A percentile compares a stretch with the other conserved stretches of the same genome.
These are phyloP conservation scores for Lamprotornis superbus DNA, from an alignment of 2,113 vertebrate genomes.

Conservation along the genomic window DNA sequence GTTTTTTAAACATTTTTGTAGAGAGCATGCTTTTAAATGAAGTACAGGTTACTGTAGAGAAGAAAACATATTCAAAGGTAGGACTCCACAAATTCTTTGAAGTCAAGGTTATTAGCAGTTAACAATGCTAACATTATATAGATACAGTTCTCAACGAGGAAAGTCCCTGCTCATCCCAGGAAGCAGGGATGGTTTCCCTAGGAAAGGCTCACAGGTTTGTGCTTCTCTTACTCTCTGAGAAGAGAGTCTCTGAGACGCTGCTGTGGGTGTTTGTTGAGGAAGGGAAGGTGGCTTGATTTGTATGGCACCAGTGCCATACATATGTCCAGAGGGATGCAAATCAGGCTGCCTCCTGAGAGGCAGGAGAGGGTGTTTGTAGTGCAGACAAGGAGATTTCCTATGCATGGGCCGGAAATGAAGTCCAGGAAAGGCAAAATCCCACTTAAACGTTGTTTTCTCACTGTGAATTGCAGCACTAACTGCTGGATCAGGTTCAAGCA, in stretches of 20 bases:
- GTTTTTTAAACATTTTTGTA: not conserved
- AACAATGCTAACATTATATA: not conserved
- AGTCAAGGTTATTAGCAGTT: not conserved
- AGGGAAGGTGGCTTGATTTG: not conserved
- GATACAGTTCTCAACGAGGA: not conserved
- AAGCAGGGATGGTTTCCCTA: not conserved
- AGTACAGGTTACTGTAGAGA: not conserved
- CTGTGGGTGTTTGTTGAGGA: not conserved
- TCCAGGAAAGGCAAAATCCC: not conserved
- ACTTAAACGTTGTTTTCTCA: not conserved
- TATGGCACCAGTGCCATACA: fast-evolving
- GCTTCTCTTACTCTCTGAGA: not conserved
- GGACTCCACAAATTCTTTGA: not conserved
- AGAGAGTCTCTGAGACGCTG: not conserved
- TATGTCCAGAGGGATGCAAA: fast-evolving
- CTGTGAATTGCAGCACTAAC: not conserved
- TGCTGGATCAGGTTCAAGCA: fast-evolving
- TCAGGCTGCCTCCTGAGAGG: not conserved
- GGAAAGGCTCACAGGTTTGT: not conserved
- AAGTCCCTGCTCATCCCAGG: not conserved
- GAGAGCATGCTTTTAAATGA: not conserved
- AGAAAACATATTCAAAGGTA: not conserved
- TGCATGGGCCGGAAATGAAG: not conserved
- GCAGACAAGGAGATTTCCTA: not conserved
- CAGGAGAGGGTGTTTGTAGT: not conserved